A percentile compares a stretch with the other conserved stretches of the same genome.
These are phyloP conservation scores for Ploceus nigricollis DNA, from an alignment of 2,113 vertebrate species.

Conservation along the genomic window DNA sequence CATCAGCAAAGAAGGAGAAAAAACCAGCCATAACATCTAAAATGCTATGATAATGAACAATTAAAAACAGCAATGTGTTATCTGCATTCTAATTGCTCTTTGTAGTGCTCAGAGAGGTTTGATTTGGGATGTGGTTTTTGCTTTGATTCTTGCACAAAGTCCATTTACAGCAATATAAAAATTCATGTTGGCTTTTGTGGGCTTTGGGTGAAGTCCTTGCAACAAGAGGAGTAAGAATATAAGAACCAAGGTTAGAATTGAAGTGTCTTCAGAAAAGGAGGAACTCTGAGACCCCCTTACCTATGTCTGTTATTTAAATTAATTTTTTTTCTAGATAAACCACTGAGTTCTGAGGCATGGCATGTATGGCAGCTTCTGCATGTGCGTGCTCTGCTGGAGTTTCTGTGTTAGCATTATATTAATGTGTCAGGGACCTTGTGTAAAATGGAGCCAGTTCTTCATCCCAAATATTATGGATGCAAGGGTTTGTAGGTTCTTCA, in stretches of 20 bases:
- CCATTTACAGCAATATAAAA: not conserved
- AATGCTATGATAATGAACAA: conserved; percentile 52
- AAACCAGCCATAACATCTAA: not conserved
- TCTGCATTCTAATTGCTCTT: conserved; percentile 26
- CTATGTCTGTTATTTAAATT: not conserved
- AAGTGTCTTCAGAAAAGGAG: not conserved
- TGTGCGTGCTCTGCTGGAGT: not conserved
- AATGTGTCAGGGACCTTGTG: not conserved
- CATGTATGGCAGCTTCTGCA: not conserved
- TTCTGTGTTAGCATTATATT: not conserved
- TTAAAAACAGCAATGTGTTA: conserved; percentile 21
- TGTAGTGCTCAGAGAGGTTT: not conserved
- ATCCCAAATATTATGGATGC: not conserved
- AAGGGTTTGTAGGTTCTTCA: not conserved
- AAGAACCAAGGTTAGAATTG: not conserved
- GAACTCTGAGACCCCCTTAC: not conserved
- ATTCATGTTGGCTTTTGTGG: not conserved
- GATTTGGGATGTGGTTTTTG: not conserved
- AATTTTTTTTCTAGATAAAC: not conserved
- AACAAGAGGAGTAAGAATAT: not conserved
- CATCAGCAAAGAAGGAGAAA: not conserved
- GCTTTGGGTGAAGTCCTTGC: not conserved
- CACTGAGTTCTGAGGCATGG: not conserved
- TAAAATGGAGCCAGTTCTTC: not conserved
- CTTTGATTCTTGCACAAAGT: not conserved